phyloP scores from a whole-genome alignment of 2,797 vertebrate species.

The Oreochromis grahami region DNA sequence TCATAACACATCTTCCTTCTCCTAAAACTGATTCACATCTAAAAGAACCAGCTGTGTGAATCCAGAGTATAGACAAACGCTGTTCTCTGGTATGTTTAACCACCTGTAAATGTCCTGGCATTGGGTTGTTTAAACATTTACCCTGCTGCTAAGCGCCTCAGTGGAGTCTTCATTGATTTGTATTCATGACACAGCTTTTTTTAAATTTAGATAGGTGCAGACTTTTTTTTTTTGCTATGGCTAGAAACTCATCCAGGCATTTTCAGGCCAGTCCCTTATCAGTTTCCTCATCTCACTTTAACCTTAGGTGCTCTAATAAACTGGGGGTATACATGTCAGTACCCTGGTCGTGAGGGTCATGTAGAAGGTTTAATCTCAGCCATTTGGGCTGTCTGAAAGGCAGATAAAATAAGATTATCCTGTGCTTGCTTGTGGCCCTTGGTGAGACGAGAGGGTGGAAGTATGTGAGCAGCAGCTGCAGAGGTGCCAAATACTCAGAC shows the following conservation, averaged over 20 bases:
- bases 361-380: conserved; percentile 71
- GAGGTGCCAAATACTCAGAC: conserved; percentile 72
- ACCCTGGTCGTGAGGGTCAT: conserved; percentile 53
- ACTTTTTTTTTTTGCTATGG: not conserved
- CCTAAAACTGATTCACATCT: not conserved
- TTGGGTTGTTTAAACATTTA: not conserved
- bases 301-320: conserved; percentile 68
- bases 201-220: conserved; percentile 33
- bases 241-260: conserved; percentile 2
- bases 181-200: conserved; percentile 25
- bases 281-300: conserved; percentile 72
- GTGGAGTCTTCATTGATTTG: not conserved
- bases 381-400: conserved; percentile 76
- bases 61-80: not conserved
- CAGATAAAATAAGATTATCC: conserved; percentile 74
- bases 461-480: conserved; percentile 70
- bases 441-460: conserved; percentile 61
- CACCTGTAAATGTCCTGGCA: not conserved
- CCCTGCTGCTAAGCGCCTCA: conserved; percentile 4
- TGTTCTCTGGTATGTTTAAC: not conserved
- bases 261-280: conserved; percentile 53
- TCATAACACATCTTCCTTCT: not conserved
- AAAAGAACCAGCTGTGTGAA: not conserved
- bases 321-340: conserved; percentile 69
- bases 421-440: conserved; percentile 48